A percentile compares a stretch with the other conserved stretches of the same genome.
phyloP scores from a whole-genome alignment of 2,113 vertebrate species.

The Phrynosoma blainvillii region DNA sequence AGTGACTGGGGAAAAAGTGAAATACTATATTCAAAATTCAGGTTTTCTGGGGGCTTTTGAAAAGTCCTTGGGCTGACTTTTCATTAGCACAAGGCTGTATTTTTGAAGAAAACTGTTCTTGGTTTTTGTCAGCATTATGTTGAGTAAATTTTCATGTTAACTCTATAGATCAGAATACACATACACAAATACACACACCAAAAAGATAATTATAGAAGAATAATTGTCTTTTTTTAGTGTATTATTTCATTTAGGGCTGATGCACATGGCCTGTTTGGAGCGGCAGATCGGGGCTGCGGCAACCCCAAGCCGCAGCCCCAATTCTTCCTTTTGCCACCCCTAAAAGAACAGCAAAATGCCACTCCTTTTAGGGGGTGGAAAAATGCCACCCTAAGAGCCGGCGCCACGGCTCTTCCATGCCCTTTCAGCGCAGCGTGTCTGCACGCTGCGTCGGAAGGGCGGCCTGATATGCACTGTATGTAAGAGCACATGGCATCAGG shows the following conservation, averaged over 20 bases:
- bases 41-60: background rate
- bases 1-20: background rate
- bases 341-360: too few relatives aligned
- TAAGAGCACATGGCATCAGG: too few relatives aligned
- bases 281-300: too few relatives aligned
- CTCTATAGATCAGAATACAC: constrained; percentile 58
- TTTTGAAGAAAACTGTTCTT: background rate
- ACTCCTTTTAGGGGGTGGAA: too few relatives aligned
- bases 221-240: constrained; percentile 45
- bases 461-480: too few relatives aligned
- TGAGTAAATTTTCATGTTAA: constrained; percentile 68
- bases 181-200: constrained; percentile 40
- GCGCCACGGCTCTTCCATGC: too few relatives aligned
- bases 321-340: too few relatives aligned
- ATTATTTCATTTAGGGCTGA: constrained; percentile 49
- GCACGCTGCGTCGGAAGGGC: too few relatives aligned
- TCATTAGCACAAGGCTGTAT: background rate
- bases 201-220: constrained; percentile 57
- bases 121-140: constrained; percentile 33
- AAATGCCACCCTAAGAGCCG: too few relatives aligned
- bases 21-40: background rate
- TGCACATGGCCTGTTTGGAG: too few relatives aligned
- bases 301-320: too few relatives aligned
- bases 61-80: background rate
- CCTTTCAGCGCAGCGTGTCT: too few relatives aligned